Base-by-base conservation (phyloP, 2,797 vertebrate genomes). In the Malacoctenus gilli region DNA sequence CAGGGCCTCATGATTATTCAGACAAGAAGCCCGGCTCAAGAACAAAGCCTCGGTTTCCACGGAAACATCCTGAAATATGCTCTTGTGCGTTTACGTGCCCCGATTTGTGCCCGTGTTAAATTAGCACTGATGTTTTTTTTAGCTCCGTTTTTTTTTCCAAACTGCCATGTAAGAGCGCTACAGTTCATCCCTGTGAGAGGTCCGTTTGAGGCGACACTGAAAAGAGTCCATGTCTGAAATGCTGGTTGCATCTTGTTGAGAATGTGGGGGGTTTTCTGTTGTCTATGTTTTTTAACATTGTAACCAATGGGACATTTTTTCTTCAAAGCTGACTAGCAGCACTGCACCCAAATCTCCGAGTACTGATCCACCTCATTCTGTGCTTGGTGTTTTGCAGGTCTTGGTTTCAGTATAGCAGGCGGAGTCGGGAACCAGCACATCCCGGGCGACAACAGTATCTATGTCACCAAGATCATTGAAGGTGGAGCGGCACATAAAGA, bases 351-450 rank as follows among this genome's bases (percentile, higher is more conserved):
- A n/a, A n/a, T n/a, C n/a, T n/a, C n/a, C n/a, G 5, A 28, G 25
- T 28, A 28, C 25, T 28, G 25, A 32, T 32, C 30, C 30, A 11
- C 30, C 30, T 8, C 30, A 1, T 32, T 11, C 9, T 32, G 9
- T 32, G 9, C 8, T 32, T 3, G 31, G 4, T 75, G 52, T 73
- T 28, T 18, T 15, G 3, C 89, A 98, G 96, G 96, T 87, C 95
- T 99, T 6, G 97, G 97, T 20, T 99, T 98, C 90, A 98, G 96
- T 85, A 99, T 99, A 88, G 97, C 97, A 4, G 97, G 97, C 2
- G 97, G 97, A 20, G 95, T 99, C 30, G 97, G 96, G 59, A 99
- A 99, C 89, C 97, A 99, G 80, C 96, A 98, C 89, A 96, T 98
- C 89, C 96, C 97, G 2, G 96, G 96, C 1, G 96, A 99, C 89